Evolutionary conservation across 2,888 invertebrate genomes (phyloP), one percentile per base, ranked within the genome.

Genomic region (Halocaridina rubra): DNA sequence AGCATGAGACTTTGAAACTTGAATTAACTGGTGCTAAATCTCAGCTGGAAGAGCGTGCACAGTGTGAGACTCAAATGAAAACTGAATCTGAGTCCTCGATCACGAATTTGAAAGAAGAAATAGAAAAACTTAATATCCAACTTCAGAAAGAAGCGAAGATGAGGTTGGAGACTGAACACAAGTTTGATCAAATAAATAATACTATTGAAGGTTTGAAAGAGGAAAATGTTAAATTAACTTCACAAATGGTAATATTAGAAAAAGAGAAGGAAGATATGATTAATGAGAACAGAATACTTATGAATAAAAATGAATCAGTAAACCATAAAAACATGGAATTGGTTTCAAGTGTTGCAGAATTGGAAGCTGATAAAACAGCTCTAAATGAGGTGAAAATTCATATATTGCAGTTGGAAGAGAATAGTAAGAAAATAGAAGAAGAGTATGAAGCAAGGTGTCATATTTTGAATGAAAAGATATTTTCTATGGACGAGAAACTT

Each of bases 361-460:
- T 53, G 19, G 74, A 3, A 13, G 29, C 39, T 22, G 46, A 24
- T 4, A 46, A 53, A 27, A 53, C 22, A 75, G 46, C 24, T 33
- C 7, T 75, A 53, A 3, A 24, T 2, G 24, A 22, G 19, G 24
- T 24, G 27, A 75, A 24, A 24, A 27, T 30, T 75, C 10, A 30
- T 76, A 16, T 32, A 57, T 5, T 76, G 53, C 2, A 10, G 64
- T 19, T 64, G 30, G 81, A 81, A 32, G 16, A 22, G n/a, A 53
- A 59, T 10, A 80, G 72, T 7, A 46, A 80, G 24, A 24, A 29
- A 32, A 32, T 72, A 13, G 72, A 81, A 8, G 76, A 67, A 33
- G 76, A 81, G 16, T 81, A 67, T 81, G 61, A 81, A 32, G 33
- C 59, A 29, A 78, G 78, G 22, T 59, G 71, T 33, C 59, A 78